Conservation (phyloP, 2,888 invertebrate genomes). For the Andricus quercusramuli region DNA sequence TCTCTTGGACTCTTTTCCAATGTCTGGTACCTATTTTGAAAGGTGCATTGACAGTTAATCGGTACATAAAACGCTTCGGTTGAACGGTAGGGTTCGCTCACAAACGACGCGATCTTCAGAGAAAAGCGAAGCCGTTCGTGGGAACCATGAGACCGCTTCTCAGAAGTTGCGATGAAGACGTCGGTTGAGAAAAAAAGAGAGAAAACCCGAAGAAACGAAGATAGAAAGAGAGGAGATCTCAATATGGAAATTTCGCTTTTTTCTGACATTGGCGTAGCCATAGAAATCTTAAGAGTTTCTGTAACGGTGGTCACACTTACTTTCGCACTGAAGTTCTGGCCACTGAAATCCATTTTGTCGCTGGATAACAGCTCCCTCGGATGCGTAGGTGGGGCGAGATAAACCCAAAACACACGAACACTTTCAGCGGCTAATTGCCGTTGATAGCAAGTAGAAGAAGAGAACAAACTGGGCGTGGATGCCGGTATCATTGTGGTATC, state of each 20-base stretch:
- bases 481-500: conserved; percentile 35
- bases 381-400: conserved; percentile 63
- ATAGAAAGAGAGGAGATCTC: conserved; percentile 33
- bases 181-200: conserved; percentile 52
- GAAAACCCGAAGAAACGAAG: conserved; percentile 41
- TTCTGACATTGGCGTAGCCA: conserved; percentile 32
- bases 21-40: conserved; percentile 24
- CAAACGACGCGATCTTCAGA: conserved; percentile 62
- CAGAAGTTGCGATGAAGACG: conserved; percentile 66
- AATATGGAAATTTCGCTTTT: conserved; percentile 39
- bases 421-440: conserved; percentile 68
- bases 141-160: conserved; percentile 72
- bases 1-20: not conserved
- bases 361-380: conserved; percentile 66
- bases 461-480: conserved; percentile 43
- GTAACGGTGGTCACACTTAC: conserved; percentile 46
- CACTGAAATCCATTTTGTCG: conserved; percentile 74
- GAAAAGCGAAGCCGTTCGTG: conserved; percentile 73
- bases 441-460: conserved; percentile 56
- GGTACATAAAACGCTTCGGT: conserved; percentile 35
- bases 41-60: conserved; percentile 30
- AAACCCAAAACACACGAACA: conserved; percentile 64
- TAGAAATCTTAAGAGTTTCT: not conserved
- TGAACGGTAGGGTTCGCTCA: conserved; percentile 6
- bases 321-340: conserved; percentile 66